Base-by-base conservation (phyloP, 2,888 invertebrate genomes). In the Metacarcinus magister region DNA sequence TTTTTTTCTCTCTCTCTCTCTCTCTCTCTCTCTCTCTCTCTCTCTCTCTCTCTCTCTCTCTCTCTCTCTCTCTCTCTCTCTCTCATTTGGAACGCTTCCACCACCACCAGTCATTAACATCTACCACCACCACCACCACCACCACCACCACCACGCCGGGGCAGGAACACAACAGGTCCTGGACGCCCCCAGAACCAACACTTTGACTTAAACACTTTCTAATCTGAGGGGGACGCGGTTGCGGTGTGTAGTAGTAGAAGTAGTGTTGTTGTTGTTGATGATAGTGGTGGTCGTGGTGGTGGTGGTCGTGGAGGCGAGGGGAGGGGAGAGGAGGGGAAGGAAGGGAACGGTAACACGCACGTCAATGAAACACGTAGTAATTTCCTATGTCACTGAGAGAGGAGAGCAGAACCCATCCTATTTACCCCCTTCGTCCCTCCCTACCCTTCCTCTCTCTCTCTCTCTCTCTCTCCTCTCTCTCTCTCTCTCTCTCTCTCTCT, bases 11-110 rank as follows among this genome's bases (percentile, higher is more conserved):
- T 23, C 67, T 23, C 67, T 23, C 67, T 23, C 67, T 23, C 67
- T 23, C 67, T 23, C 67, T 23, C 67, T 23, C 67, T 67, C 67
- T 67, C 67, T 67, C 67, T 67, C 67, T 67, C 67, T 67, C 67
- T 67, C 67, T 67, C 67, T 67, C 67, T 67, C 67, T 67, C 67
- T 67, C 67, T 67, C 67, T 67, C 67, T 67, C 75, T 28, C 75
- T 28, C 75, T 28, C 75, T 28, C 75, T 28, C 75, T 28, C 75
- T 28, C 75, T 28, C 75, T 28, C 75, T 28, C 75, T 28, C 75
- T 67, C 67, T 67, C 67, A 67, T 13, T 67, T 23, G 1, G 5
- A 67, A n/a, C n/a, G 67, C 67, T 10, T 54, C 54, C 16, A 54
- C 54, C n/a, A 67, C 5, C 19, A 67, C 67, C 67, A 67, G n/a